Percentiles rank a stretch among this genome's conserved stretches.
Evolutionary conservation across 2,888 invertebrate species (phyloP).

Genomic region (Eulithis prunata): DNA sequence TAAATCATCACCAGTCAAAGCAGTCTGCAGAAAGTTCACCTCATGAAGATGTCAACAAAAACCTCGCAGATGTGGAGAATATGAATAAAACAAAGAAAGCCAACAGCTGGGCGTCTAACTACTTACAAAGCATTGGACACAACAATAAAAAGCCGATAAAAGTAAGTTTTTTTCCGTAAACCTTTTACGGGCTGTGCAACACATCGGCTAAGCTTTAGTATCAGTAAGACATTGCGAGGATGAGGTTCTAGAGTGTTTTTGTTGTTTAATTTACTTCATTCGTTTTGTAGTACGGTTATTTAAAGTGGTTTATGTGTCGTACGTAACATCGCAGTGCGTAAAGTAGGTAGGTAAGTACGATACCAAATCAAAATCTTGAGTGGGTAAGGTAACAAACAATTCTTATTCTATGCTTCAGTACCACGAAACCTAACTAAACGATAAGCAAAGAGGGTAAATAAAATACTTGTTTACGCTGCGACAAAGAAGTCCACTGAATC

Average conservation of each 20-base stretch:
- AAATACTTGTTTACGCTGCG: too few relatives aligned
- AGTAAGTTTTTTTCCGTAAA: conserved; percentile 30
- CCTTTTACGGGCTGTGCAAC: conserved; percentile 7
- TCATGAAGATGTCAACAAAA: conserved; percentile 20
- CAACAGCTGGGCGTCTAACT: conserved; percentile 35
- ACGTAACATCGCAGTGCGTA: too few relatives aligned
- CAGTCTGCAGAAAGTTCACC: conserved; percentile 1
- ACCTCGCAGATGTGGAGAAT: conserved; percentile 10
- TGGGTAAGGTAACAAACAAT: too few relatives aligned
- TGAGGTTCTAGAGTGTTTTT: neutral
- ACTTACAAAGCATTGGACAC: conserved; percentile 34
- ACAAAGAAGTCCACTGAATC: too few relatives aligned
- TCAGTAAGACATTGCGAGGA: neutral
- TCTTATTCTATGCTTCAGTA: too few relatives aligned
- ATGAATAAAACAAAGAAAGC: conserved; percentile 29
- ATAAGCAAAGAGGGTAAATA: too few relatives aligned
- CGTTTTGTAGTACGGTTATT: too few relatives aligned
- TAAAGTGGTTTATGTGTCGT: too few relatives aligned
- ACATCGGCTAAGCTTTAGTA: neutral
- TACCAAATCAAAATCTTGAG: too few relatives aligned
- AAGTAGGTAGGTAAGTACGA: too few relatives aligned
- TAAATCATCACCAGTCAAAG: neutral
- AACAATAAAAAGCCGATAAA: conserved; percentile 30
- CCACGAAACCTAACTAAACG: too few relatives aligned
- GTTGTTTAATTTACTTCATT: too few relatives aligned